Evolutionary conservation across 2,113 vertebrate genomes (phyloP), one percentile per base, ranked within the genome.

Genomic region (Megalops atlanticus): DNA sequence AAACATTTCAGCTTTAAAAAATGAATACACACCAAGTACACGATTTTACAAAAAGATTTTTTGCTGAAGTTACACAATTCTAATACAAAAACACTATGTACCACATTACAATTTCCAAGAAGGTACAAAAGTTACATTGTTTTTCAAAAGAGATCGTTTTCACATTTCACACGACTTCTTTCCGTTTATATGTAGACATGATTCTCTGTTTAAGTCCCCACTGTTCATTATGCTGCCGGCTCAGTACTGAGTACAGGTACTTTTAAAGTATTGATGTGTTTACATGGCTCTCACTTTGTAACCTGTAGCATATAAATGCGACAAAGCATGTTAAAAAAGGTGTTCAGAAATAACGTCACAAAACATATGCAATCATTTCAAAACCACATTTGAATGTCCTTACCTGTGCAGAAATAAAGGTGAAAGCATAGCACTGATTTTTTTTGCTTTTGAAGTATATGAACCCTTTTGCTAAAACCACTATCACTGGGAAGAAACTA

Each of bases 281-380:
- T 95, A 98, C 97, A 97, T 98, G 97, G 97, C 96, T 99, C 97
- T 98, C 97, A 98, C 96, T 96, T 96, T 99, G 97, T 98, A 96
- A 99, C 98, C 98, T 99, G 98, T 97, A 96, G 97, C 97, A 97
- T 99, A 99, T 99, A 99, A 99, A 99, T 97, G 97, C 97, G 96
- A 99, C 97, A 99, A 99, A 99, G 97, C 97, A 98, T 99, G 97
- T 99, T 99, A 99, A 99, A 97, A n/a, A 95, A 87, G 83, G 93
- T 95, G 95, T 94, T 95, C 95, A 97, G 89, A 91, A 74, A 87
- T 83, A 89, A 91, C 84, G 84, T 88, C 86, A 91, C 87, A 87
- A 93, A 84, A 94, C 92, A 94, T 89, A 92, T 92, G 88, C 88
- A 93, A 90, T 92, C 86, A 89, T n/a, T n/a, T n/a, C n/a, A n/a